Base-by-base conservation (phyloP, 2,888 invertebrate species). In the Xestia sexstrigata region DNA sequence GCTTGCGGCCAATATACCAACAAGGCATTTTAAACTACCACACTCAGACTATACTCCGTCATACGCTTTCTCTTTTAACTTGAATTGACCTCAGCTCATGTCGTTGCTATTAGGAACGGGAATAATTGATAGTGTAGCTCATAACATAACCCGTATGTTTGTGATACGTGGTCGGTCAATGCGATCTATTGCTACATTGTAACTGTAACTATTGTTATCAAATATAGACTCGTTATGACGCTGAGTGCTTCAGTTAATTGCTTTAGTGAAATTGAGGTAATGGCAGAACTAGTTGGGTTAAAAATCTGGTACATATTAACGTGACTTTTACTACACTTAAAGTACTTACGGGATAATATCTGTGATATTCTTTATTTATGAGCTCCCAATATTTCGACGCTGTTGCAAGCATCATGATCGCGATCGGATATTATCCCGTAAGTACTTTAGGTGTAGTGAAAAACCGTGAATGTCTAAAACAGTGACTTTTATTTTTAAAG, bases 121-220 rank as follows among this genome's bases (percentile, higher is more conserved):
- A 88, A 89, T 90, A 86, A 90, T 90, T 89, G 87, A 89, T 89
- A 84, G 86, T 78, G 47, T 71, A 63, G 68, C 70, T 77, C 75
- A 80, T 84, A 80, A 52, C 75, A 80, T 84, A 80, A 52, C 72
- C 72, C 30, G 58, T 76, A 60, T 81, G 81, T 76, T 86, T 78
- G 78, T 76, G 74, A 81, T 75, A 79, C 63, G 71, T 79, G 74
- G 79, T 73, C 68, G 58, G 79, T 76, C 77, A 79, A 62, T 66
- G 55, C 55, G 71, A 71, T 71, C 26, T 65, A 72, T 42, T 63
- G 49, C 58, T 70, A 58, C 68, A 67, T 39, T 67, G n/a, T 70
- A 42, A 77, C 66, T 60, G 39, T n/a, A n/a, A n/a, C n/a, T 67
- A 60, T 42, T 30, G 63, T n/a, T 52, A 55, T 65, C n/a, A 58